Evolutionary conservation across 92 coral and sea anemone species (phyloP).

Genomic region (Phenganax marumi): DNA sequence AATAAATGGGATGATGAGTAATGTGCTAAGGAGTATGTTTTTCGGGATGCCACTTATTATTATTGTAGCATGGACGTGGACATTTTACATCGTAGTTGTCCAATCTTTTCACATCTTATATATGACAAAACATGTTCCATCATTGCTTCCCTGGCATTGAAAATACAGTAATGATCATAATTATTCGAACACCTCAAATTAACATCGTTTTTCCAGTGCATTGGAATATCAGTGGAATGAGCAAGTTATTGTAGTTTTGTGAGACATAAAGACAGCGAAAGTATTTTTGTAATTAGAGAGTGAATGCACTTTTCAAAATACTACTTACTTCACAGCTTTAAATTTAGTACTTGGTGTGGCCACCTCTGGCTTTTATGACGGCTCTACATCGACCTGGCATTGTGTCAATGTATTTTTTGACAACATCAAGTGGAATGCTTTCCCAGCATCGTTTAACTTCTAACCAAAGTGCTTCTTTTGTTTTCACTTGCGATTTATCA

Average conservation of each 20-base stretch:
- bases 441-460: not conserved
- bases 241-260: too few relatives aligned
- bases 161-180: not conserved
- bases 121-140: conserved; percentile 25
- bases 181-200: too few relatives aligned
- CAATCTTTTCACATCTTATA: conserved; percentile 12
- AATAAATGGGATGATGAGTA: not conserved
- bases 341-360: too few relatives aligned
- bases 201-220: too few relatives aligned
- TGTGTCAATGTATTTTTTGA: not conserved
- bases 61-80: too few relatives aligned
- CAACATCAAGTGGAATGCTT: not conserved
- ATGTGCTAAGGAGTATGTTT: not conserved
- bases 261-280: too few relatives aligned
- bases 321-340: too few relatives aligned
- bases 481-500: not conserved
- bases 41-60: not conserved
- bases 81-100: conserved; percentile 5
- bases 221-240: too few relatives aligned
- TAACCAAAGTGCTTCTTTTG: not conserved
- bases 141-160: conserved; percentile 12
- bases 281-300: too few relatives aligned
- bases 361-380: too few relatives aligned
- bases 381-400: too few relatives aligned
- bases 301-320: too few relatives aligned